These are phyloP conservation scores for Sebastes glaucus DNA, from an alignment of 2,797 vertebrate genomes.

Conservation along the genomic window DNA sequence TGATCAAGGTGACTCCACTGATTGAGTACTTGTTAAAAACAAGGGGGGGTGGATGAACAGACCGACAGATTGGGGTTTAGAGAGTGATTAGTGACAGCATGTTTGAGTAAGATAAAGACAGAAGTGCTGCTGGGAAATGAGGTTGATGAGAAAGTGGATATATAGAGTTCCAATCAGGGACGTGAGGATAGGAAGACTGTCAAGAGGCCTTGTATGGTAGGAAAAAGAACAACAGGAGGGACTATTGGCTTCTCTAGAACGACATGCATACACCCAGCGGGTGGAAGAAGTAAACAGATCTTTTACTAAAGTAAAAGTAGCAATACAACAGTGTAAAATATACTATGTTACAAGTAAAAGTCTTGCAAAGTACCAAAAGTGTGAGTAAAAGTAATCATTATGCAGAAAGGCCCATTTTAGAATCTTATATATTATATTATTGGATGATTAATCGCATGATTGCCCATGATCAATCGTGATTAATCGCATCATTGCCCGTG, in stretches of 20 bases:
- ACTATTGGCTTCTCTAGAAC: not conserved
- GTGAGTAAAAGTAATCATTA: too few relatives aligned
- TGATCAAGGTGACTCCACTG: conserved; percentile 27
- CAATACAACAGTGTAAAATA: not conserved
- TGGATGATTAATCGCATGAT: too few relatives aligned
- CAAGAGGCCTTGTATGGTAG: not conserved
- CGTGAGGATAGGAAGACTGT: not conserved
- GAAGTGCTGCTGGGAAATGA: not conserved
- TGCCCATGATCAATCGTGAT: too few relatives aligned
- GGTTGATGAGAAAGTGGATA: not conserved
- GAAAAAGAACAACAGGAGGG: not conserved
- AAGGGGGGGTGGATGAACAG: not conserved
- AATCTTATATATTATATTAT: too few relatives aligned
- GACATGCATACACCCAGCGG: not conserved
- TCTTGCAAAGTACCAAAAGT: too few relatives aligned
- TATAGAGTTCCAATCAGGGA: not conserved
- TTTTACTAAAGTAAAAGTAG: not conserved
- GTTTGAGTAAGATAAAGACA: conserved; percentile 36
- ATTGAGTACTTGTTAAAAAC: conserved; percentile 37
- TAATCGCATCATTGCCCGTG: too few relatives aligned
- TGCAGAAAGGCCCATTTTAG: too few relatives aligned
- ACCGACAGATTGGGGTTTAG: conserved; percentile 2
- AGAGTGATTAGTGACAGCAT: conserved; percentile 16
- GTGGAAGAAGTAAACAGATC: not conserved
- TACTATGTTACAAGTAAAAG: too few relatives aligned